Evolutionary conservation across 1,140 invertebrate genomes (phyloP).

Genomic region (Chelonus insularis): DNA sequence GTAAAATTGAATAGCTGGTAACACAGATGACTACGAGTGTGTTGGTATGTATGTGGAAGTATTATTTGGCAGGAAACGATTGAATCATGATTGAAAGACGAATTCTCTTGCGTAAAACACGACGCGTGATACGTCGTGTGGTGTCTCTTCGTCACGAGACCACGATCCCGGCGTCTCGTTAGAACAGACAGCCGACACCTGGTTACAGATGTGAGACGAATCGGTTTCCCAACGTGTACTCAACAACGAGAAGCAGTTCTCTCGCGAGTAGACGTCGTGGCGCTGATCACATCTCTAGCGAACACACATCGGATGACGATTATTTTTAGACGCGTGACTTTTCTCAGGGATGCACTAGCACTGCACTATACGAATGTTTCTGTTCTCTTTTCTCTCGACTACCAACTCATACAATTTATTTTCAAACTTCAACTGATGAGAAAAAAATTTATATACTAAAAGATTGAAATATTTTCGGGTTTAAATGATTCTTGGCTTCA

Average conservation of each 20-base stretch:
- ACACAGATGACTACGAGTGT: no score
- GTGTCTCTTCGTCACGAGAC: not conserved
- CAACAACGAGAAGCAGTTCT: not conserved
- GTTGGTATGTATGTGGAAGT: no score
- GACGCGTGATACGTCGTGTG: not conserved
- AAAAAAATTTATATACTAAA: no score
- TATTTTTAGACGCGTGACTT: slow-evolving; percentile 4
- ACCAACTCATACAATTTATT: not conserved
- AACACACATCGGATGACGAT: slow-evolving; percentile 3
- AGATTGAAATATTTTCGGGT: no score
- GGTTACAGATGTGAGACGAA: not conserved
- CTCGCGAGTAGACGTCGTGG: slow-evolving; percentile 14
- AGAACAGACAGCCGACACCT: not conserved
- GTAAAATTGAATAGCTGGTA: no score
- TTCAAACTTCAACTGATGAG: not conserved
- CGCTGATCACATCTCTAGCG: slow-evolving; percentile 14
- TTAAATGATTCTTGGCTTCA: no score
- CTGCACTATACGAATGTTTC: not conserved
- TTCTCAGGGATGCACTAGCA: not conserved
- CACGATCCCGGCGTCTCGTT: not conserved
- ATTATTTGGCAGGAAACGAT: not conserved
- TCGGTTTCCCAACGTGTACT: not conserved
- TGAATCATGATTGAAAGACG: not conserved
- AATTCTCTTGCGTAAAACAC: not conserved
- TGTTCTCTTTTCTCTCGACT: not conserved